Conservation (phyloP, 2,113 vertebrate species). For the Mystacornis crossleyi region DNA sequence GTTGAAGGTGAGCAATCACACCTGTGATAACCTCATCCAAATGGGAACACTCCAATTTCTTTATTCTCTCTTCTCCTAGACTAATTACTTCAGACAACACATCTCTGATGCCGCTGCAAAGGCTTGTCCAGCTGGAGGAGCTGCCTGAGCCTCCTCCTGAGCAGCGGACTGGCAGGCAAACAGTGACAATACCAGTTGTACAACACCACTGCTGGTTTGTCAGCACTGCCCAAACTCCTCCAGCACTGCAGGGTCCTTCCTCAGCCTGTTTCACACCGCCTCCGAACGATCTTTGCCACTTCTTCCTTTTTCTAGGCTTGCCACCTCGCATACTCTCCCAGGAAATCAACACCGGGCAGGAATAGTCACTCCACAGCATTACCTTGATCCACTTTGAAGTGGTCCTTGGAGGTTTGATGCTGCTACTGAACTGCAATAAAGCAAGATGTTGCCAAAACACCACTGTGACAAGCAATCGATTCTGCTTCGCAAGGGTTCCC, state of each 20-base stretch:
- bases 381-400: neutral
- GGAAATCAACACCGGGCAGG: neutral
- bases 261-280: fast-evolving
- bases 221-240: neutral
- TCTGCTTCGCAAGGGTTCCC: neutral
- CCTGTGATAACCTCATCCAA: neutral
- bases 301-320: neutral
- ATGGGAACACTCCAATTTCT: fast-evolving
- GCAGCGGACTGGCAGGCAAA: neutral
- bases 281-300: fast-evolving
- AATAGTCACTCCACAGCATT: neutral
- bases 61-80: neutral
- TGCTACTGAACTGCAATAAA: neutral
- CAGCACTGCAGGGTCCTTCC: fast-evolving
- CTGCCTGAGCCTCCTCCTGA: neutral
- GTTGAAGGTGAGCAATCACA: neutral
- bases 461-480: fast-evolving
- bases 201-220: fast-evolving
- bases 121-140: neutral
- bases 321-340: neutral
- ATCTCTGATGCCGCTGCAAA: neutral
- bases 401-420: neutral
- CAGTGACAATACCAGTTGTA: fast-evolving
- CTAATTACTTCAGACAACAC: neutral
- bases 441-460: fast-evolving